Evolutionary conservation across 2,888 invertebrate species (phyloP).

Genomic region (Leuctra nigra): DNA sequence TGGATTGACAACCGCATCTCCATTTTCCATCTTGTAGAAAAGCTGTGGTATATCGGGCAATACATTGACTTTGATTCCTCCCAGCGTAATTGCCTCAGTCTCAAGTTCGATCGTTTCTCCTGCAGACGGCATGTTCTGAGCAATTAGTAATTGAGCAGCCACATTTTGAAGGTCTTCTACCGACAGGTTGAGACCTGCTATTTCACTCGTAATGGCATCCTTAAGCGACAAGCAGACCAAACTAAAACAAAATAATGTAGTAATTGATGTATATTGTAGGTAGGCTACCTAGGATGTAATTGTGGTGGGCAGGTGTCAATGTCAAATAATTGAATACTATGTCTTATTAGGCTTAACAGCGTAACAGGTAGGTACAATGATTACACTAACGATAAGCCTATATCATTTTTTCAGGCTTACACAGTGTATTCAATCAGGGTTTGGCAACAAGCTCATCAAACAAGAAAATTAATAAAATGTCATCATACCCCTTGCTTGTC

Average conservation of each 20-base stretch:
- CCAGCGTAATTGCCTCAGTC: not conserved
- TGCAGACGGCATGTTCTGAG: conserved; percentile 33
- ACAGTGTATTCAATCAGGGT: too few relatives aligned
- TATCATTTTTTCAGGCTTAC: too few relatives aligned
- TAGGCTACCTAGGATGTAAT: too few relatives aligned
- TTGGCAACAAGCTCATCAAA: too few relatives aligned
- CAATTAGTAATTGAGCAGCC: conserved; percentile 41
- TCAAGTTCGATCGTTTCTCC: not conserved
- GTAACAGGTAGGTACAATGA: too few relatives aligned
- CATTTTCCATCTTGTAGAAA: not conserved
- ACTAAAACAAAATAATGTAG: conserved; percentile 35
- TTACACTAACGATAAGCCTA: too few relatives aligned
- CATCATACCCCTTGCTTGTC: conserved; percentile 41
- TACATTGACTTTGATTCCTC: conserved; percentile 16
- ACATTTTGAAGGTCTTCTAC: conserved; percentile 43
- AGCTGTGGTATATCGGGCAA: conserved; percentile 13
- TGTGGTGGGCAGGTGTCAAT: too few relatives aligned
- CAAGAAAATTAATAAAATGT: not conserved
- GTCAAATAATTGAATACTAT: too few relatives aligned
- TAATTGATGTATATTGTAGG: not conserved
- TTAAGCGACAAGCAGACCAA: conserved; percentile 43
- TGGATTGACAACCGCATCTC: not conserved
- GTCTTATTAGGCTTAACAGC: too few relatives aligned
- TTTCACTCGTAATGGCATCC: conserved; percentile 42
- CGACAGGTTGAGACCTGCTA: conserved; percentile 40